Evolutionary conservation across 2,113 vertebrate species (phyloP), one percentile per base, ranked within the genome.

Genomic region (Drymodes brunneopygia): DNA sequence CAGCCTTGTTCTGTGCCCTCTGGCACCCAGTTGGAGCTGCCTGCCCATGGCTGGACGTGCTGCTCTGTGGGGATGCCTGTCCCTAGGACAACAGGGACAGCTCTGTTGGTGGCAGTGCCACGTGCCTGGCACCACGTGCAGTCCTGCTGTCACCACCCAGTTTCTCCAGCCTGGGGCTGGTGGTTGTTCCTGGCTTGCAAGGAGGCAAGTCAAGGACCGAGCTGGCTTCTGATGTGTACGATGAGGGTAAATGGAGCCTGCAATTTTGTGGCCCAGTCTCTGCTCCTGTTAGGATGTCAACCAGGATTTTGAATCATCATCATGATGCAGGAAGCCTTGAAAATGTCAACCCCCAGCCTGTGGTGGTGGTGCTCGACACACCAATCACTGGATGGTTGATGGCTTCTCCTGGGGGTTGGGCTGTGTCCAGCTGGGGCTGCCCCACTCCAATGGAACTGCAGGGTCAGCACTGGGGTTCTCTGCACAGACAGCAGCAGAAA

Each of bases 191-290:
- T 57, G 61, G 12, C 64, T 15, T 42, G 62, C n/a, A 23, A 10
- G 11, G 5, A 57, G 54, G 29, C 6, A 3, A 38, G 14, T 27
- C 16, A 10, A 21, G 40, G 40, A 21, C 74, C 12, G 2, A 40
- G n/a, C 9, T 8, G 51, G 21, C 61, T 67, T 65, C 86, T 1
- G 6, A 0, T 1, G 2, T 1, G 2, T 40, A 35, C 36, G 29
- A 11, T 8, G 9, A 4, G 70, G 25, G 16, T 54, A 7, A 65
- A 89, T 8, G 1, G 42, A 62, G n/a, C 25, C n/a, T 54, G 33
- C 22, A 22, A 2, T 70, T 54, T 20, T 35, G 36, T 33, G 66
- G 35, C 24, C 23, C 8, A 3, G 20, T 53, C 40, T 33, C 23
- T 42, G 69, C 84, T 80, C 12, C 78, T 57, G 23, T 61, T 35